These are phyloP conservation scores for Drosophila maculinotata DNA, from an alignment of 2,888 invertebrate genomes.

Conservation along the genomic window DNA sequence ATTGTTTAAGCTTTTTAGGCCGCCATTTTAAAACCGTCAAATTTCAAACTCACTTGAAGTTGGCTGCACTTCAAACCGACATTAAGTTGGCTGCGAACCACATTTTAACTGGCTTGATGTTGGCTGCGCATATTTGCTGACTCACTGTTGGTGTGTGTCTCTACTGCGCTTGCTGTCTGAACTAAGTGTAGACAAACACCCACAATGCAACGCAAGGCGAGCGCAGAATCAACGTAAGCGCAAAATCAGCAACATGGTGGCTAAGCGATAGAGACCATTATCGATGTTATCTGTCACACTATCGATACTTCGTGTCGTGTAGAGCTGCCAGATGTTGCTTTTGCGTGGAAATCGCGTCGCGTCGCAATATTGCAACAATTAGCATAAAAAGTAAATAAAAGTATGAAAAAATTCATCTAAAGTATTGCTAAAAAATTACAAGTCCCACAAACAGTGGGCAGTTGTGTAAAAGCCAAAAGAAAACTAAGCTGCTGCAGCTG, in stretches of 20 bases:
- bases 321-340: constrained; percentile 55
- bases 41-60: constrained; percentile 20
- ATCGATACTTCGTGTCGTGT: constrained; percentile 36
- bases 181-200: constrained; percentile 14
- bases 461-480: constrained; percentile 43
- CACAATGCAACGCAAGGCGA: neutral
- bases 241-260: constrained; percentile 1
- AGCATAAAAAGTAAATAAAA: constrained; percentile 41
- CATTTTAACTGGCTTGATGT: neutral
- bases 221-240: constrained; percentile 11
- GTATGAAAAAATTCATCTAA: constrained; percentile 25
- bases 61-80: constrained; percentile 8
- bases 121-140: constrained; percentile 26
- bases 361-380: constrained; percentile 54
- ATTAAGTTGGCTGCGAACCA: constrained; percentile 27
- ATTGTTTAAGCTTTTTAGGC: neutral
- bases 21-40: constrained; percentile 46
- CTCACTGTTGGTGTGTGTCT: constrained; percentile 19
- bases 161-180: neutral
- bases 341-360: constrained; percentile 54
- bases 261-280: neutral
- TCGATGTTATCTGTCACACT: neutral
- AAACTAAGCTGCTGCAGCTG: constrained; percentile 65
- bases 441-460: constrained; percentile 9
- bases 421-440: constrained; percentile 19